These are phyloP conservation scores for Lasioglossum leucozonium DNA, from an alignment of 2,888 invertebrate species.

Conservation along the genomic window DNA sequence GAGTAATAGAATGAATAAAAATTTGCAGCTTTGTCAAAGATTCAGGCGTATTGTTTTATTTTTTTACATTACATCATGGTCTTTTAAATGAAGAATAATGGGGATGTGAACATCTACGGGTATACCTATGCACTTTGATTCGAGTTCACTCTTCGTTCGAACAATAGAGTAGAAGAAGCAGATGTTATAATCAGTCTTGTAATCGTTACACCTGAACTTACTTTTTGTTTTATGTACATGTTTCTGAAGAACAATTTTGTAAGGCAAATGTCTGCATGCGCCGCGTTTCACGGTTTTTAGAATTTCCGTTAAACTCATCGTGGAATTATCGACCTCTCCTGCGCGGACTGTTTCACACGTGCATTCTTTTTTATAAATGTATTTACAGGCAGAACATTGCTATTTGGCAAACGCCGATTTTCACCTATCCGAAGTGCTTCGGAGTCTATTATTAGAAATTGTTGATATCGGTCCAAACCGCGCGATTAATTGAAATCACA, in stretches of 20 bases:
- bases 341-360: not conserved
- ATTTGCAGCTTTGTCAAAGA: slow-evolving; percentile 22
- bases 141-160: slow-evolving; percentile 12
- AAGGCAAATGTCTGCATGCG: slow-evolving; percentile 34
- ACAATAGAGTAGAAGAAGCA: slow-evolving; percentile 36
- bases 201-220: slow-evolving; percentile 38
- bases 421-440: slow-evolving; percentile 38
- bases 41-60: slow-evolving; percentile 27
- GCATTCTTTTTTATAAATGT: slow-evolving; percentile 5
- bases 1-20: slow-evolving; percentile 20
- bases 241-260: slow-evolving; percentile 46
- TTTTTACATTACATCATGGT: slow-evolving; percentile 30
- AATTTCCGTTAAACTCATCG: not conserved
- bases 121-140: slow-evolving; percentile 36
- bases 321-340: slow-evolving; percentile 18
- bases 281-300: slow-evolving; percentile 28
- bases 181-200: slow-evolving; percentile 49
- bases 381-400: slow-evolving; percentile 28
- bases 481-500: slow-evolving; percentile 21
- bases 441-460: slow-evolving; percentile 39
- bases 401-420: slow-evolving; percentile 45
- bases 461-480: slow-evolving; percentile 36
- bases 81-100: slow-evolving; percentile 25
- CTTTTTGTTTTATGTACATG: slow-evolving; percentile 23
- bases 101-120: slow-evolving; percentile 22